Percentiles rank a stretch among this genome's conserved stretches.
Conservation (phyloP, 2,797 vertebrate genomes). For the Rhinella marina region DNA sequence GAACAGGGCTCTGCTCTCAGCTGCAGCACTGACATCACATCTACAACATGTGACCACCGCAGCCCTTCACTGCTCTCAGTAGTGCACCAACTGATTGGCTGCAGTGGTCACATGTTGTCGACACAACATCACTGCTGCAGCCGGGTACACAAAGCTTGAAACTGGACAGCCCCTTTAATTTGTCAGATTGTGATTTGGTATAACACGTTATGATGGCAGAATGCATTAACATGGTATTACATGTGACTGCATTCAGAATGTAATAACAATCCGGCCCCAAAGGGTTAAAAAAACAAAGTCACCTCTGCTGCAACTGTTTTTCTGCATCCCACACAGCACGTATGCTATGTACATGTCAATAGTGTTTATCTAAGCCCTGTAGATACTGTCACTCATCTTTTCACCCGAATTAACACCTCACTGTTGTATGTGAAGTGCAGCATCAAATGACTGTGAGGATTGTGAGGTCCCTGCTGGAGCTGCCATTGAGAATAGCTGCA, state of each 20-base stretch:
- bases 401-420: constrained; percentile 33
- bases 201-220: not conserved
- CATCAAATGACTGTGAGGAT: constrained; percentile 17
- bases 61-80: too few relatives aligned
- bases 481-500: constrained; percentile 73
- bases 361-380: not conserved
- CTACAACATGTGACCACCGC: too few relatives aligned
- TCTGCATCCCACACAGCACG: not conserved
- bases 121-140: too few relatives aligned
- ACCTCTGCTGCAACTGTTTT: not conserved
- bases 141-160: too few relatives aligned
- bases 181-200: too few relatives aligned
- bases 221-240: not conserved
- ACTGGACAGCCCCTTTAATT: too few relatives aligned
- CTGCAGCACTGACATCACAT: too few relatives aligned
- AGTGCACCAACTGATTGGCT: too few relatives aligned
- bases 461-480: constrained; percentile 62
- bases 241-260: not conserved
- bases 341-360: not conserved
- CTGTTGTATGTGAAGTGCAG: not conserved
- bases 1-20: too few relatives aligned
- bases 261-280: not conserved
- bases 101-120: too few relatives aligned
- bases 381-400: not conserved
- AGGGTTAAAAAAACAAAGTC: not conserved